Evolutionary conservation across 2,797 vertebrate species (phyloP).

Genomic region (Cephalopachus bancanus): DNA sequence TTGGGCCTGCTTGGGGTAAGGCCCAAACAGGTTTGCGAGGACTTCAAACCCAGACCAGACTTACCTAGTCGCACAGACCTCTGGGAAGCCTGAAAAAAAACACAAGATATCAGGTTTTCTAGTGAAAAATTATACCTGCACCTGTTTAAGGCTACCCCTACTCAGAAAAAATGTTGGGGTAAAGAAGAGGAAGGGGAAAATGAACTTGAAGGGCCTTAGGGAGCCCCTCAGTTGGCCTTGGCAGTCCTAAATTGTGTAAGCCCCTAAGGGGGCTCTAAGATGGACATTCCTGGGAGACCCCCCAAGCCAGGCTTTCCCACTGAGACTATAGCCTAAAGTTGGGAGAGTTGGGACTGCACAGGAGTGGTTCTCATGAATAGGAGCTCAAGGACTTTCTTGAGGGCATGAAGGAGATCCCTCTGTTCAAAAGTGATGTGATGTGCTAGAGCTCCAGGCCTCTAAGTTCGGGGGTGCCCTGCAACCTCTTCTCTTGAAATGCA

Average conservation of each 20-base stretch:
- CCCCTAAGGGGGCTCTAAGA: not conserved
- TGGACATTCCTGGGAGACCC: not conserved
- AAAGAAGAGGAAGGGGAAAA: not conserved
- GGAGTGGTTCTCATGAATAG: not conserved
- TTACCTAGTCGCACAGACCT: slow-evolving; percentile 89
- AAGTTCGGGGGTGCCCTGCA: not conserved
- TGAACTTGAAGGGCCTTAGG: not conserved
- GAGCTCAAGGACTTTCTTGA: not conserved
- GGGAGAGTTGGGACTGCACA: not conserved
- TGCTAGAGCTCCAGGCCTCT: not conserved
- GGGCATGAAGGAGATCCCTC: not conserved
- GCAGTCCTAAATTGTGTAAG: not conserved
- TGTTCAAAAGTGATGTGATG: not conserved
- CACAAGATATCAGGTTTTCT: not conserved
- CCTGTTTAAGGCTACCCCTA: not conserved
- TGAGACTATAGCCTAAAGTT: not conserved
- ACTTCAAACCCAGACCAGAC: not conserved
- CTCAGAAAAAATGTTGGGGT: not conserved
- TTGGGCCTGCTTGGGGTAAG: not conserved
- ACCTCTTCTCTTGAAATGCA: not conserved
- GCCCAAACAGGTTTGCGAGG: not conserved
- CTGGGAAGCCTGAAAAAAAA: slow-evolving; percentile 85
- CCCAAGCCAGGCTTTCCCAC: not conserved
- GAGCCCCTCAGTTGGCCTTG: not conserved
- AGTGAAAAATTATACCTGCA: not conserved